phyloP scores from a whole-genome alignment of 2,797 vertebrate genomes.

The Pseudochirops corinnae region DNA sequence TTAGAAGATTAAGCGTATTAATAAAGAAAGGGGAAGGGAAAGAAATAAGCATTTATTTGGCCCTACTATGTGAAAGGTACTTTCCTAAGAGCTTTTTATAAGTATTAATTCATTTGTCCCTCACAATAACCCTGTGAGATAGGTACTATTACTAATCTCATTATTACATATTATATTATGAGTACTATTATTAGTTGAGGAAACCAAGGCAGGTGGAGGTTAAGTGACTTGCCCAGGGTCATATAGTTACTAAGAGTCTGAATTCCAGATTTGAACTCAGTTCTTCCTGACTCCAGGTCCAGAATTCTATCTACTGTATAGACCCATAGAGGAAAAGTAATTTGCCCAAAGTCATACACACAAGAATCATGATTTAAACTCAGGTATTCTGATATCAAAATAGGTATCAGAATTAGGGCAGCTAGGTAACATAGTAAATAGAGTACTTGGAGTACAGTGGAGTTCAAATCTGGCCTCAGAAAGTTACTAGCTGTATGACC shows the following conservation, averaged over 20 bases:
- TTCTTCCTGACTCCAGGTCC: not conserved
- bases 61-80: not conserved
- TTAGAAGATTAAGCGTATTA: not conserved
- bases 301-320: not conserved
- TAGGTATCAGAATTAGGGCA: too few relatives aligned
- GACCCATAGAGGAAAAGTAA: not conserved
- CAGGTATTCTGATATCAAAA: not conserved
- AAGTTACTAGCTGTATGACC: too few relatives aligned
- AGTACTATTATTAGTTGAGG: not conserved
- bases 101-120: not conserved
- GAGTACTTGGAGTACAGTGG: accelerated
- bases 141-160: not conserved
- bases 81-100: not conserved
- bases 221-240: not conserved
- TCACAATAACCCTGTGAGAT: not conserved
- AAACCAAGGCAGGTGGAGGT: not conserved
- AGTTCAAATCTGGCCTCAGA: too few relatives aligned
- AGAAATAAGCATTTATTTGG: not conserved
- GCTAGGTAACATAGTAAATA: too few relatives aligned
- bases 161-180: not conserved
- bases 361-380: not conserved
- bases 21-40: not conserved
- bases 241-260: not conserved
- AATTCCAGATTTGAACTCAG: not conserved
- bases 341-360: not conserved